Percentiles rank a stretch among this genome's conserved stretches.
These are phyloP conservation scores for Dolichopus griseipennis DNA, from an alignment of 2,888 invertebrate species.

Conservation along the genomic window DNA sequence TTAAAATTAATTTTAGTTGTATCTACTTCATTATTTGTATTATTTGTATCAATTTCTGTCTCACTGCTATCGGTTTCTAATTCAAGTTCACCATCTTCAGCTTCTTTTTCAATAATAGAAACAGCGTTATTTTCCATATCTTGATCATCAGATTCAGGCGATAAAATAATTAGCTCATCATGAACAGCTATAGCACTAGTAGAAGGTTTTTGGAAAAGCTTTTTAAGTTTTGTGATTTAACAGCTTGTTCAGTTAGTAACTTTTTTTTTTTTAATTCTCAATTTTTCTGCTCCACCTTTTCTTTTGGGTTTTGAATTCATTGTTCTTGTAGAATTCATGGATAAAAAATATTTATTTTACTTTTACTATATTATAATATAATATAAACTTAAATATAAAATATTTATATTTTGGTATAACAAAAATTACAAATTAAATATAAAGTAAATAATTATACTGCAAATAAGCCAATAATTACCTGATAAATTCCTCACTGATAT, in stretches of 20 bases:
- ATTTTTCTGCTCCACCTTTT: constrained; percentile 14
- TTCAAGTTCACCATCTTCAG: constrained; percentile 7
- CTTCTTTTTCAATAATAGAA: constrained; percentile 10
- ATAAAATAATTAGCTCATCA: constrained; percentile 12
- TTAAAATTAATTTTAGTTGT: constrained; percentile 9
- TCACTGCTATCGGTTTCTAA: constrained; percentile 5
- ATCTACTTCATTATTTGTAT: constrained; percentile 8
- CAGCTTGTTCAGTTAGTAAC: not conserved
- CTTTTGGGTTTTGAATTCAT: constrained; percentile 13
- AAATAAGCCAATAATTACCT: too few relatives aligned
- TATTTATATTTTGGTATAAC: not conserved
- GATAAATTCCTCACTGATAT: too few relatives aligned
- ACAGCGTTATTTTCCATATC: constrained; percentile 11
- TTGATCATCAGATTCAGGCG: constrained; percentile 13
- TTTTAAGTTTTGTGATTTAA: constrained; percentile 13
- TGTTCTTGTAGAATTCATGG: constrained; percentile 9
- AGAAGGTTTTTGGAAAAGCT: constrained; percentile 12
- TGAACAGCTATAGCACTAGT: constrained; percentile 12
- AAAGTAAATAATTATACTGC: not conserved
- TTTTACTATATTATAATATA: not conserved
- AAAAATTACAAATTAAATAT: constrained; percentile 8
- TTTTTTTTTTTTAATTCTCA: constrained; percentile 11
- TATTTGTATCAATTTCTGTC: constrained; percentile 2
- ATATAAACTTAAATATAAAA: constrained; percentile 10
- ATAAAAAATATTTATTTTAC: not conserved